Conservation (phyloP, 2,888 invertebrate genomes). For the Leptarthrus brevirostris region DNA sequence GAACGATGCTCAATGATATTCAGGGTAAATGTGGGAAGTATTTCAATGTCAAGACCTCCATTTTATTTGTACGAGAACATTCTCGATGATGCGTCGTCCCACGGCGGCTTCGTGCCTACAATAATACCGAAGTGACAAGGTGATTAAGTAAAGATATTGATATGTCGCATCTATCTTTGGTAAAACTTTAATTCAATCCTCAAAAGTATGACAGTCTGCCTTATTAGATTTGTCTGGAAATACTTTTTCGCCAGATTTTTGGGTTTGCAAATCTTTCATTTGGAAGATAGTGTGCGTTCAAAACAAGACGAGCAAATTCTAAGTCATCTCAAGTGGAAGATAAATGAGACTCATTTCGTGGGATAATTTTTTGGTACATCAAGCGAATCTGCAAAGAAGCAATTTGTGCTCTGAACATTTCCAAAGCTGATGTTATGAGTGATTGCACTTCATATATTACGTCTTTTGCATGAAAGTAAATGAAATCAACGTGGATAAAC, state of each 20-base stretch:
- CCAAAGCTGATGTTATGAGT: too few species aligned
- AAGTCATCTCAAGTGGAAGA: neutral
- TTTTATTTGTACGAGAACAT: slow-evolving; percentile 11
- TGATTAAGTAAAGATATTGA: slow-evolving; percentile 6
- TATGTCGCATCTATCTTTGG: neutral
- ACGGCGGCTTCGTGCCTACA: neutral
- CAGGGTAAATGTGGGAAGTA: slow-evolving; percentile 4
- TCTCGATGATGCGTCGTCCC: slow-evolving; percentile 1
- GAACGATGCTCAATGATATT: neutral
- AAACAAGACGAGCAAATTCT: neutral
- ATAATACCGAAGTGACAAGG: slow-evolving; percentile 14
- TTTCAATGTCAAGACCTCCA: slow-evolving; percentile 17
- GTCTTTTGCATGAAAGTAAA: too few species aligned
- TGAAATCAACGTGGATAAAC: too few species aligned
- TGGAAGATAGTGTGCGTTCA: neutral
- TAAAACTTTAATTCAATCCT: slow-evolving; percentile 13
- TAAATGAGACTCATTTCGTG: slow-evolving; percentile 15
- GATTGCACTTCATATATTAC: too few species aligned
- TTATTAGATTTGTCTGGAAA: slow-evolving; percentile 2
- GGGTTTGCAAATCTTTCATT: slow-evolving; percentile 16
- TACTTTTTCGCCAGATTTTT: neutral
- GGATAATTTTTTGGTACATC: neutral
- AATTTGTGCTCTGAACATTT: too few species aligned
- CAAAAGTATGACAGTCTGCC: slow-evolving; percentile 18
- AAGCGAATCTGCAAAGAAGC: neutral